Conservation (phyloP, 2,797 vertebrate species). For the Poeciliopsis presidionis region DNA sequence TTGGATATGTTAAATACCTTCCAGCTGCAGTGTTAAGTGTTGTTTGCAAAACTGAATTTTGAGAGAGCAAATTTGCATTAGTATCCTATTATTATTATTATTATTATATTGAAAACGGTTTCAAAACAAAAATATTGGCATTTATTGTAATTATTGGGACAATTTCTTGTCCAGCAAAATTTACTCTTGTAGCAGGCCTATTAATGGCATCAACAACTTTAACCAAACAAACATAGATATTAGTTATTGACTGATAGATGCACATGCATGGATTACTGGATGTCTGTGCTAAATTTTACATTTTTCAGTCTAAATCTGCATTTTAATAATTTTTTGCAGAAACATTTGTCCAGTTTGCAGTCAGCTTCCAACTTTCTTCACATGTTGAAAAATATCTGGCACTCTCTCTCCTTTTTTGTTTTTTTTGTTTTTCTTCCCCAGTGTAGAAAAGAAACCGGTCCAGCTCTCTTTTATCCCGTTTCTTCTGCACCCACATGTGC, state of each 20-base stretch:
- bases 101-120: too few species aligned
- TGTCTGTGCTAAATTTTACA: background rate
- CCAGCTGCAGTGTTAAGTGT: too few species aligned
- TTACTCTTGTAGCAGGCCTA: too few species aligned
- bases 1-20: too few species aligned
- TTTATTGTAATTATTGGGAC: too few species aligned
- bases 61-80: too few species aligned
- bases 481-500: constrained; percentile 17
- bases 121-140: too few species aligned
- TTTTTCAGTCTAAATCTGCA: background rate
- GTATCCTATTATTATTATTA: too few species aligned
- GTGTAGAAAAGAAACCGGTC: background rate
- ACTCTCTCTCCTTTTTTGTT: too few species aligned
- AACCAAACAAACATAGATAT: background rate
- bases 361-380: constrained; percentile 52
- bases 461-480: background rate
- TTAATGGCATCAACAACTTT: background rate
- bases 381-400: constrained; percentile 45
- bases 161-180: too few species aligned
- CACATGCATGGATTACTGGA: background rate
- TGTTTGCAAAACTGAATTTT: too few species aligned
- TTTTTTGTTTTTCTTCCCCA: background rate
- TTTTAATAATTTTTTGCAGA: background rate
- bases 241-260: background rate
- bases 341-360: constrained; percentile 38